Conservation (phyloP, 1,140 invertebrate species). For the Arion vulgaris region DNA sequence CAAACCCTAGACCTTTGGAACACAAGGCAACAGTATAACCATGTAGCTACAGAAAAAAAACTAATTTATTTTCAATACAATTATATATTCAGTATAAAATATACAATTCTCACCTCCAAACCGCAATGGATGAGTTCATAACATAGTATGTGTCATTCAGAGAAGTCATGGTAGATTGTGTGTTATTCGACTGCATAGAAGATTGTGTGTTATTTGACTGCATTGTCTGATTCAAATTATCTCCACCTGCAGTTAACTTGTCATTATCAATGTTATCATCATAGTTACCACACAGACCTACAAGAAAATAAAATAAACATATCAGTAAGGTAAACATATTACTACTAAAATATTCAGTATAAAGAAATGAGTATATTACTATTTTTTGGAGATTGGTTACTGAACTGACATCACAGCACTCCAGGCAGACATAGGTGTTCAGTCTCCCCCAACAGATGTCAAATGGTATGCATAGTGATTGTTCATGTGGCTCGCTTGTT, state of each 20-base stretch:
- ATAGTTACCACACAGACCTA: slow-evolving; percentile 27
- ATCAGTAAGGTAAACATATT: not conserved
- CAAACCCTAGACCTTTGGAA: too few species aligned
- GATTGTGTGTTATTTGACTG: not conserved
- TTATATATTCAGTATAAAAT: not conserved
- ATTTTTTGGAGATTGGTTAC: too few species aligned
- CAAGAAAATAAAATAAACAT: not conserved
- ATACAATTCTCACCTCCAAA: not conserved
- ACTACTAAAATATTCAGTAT: not conserved
- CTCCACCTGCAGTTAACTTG: not conserved
- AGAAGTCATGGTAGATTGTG: not conserved
- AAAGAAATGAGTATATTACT: too few species aligned
- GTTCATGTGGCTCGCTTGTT: too few species aligned
- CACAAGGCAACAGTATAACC: too few species aligned
- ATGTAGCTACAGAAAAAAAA: too few species aligned
- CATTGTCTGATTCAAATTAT: not conserved
- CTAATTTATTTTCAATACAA: not conserved
- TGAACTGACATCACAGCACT: too few species aligned
- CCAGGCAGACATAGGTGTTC: too few species aligned
- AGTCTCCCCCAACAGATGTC: too few species aligned
- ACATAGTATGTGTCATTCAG: not conserved
- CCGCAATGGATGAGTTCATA: not conserved
- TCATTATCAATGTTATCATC: slow-evolving; percentile 15
- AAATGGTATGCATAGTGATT: too few species aligned
- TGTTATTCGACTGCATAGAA: not conserved